Percentiles rank a stretch among this genome's conserved stretches.
Evolutionary conservation across 2,888 invertebrate species (phyloP).

Genomic region (Caprella mutica): DNA sequence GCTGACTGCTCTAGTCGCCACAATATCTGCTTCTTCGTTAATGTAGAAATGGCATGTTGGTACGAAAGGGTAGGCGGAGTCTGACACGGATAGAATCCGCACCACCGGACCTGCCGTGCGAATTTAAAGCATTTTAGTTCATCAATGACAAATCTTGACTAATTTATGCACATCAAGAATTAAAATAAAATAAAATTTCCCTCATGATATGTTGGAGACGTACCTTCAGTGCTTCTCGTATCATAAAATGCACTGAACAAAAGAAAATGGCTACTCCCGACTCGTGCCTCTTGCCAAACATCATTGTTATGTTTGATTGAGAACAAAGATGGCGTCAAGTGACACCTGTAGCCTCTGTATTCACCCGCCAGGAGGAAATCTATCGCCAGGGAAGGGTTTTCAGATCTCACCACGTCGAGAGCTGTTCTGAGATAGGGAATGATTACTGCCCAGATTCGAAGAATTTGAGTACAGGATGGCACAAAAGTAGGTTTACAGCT

Average conservation of each 20-base stretch:
- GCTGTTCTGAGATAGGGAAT: slow-evolving; percentile 7
- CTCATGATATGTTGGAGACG: background rate
- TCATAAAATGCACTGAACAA: slow-evolving; percentile 20
- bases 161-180: background rate
- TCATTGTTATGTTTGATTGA: slow-evolving; percentile 20
- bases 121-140: background rate
- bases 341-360: slow-evolving; percentile 14
- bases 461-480: too few species aligned
- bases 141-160: too few species aligned
- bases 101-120: slow-evolving; percentile 19
- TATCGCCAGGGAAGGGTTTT: slow-evolving; percentile 27
- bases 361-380: slow-evolving; percentile 19
- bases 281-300: slow-evolving; percentile 25
- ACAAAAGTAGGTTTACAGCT: too few species aligned
- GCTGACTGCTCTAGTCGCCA: slow-evolving; percentile 15
- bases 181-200: background rate
- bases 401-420: background rate
- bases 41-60: slow-evolving; percentile 25
- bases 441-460: too few species aligned
- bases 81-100: slow-evolving; percentile 20
- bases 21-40: slow-evolving; percentile 5
- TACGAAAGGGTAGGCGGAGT: slow-evolving; percentile 13
- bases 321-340: slow-evolving; percentile 18
- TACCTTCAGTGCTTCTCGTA: slow-evolving; percentile 15
- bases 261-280: slow-evolving; percentile 11